These are phyloP conservation scores for Octodonta nipae DNA, from an alignment of 2,888 invertebrate genomes.

Conservation along the genomic window DNA sequence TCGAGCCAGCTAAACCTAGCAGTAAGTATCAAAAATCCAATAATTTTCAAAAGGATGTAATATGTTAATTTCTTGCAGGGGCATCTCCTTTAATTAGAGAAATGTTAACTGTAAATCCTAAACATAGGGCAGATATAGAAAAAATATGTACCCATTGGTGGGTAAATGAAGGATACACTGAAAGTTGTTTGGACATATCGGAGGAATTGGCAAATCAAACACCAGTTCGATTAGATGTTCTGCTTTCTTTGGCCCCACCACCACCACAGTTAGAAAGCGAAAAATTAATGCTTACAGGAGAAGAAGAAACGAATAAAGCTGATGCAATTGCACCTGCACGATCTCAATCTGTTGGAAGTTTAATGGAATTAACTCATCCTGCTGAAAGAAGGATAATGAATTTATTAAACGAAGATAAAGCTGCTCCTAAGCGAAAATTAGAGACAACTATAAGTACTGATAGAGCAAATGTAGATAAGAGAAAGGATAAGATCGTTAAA, in stretches of 20 bases:
- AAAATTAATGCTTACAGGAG: conserved; percentile 55
- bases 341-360: conserved; percentile 57
- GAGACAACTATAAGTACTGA: conserved; percentile 63
- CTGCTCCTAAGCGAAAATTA: conserved; percentile 60
- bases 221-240: conserved; percentile 64
- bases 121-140: conserved; percentile 78
- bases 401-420: conserved; percentile 46
- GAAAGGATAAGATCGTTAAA: conserved; percentile 48
- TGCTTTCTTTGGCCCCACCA: conserved; percentile 74
- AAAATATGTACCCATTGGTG: conserved; percentile 95
- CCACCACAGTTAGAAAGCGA: conserved; percentile 59
- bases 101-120: conserved; percentile 86
- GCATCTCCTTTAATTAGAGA: conserved; percentile 88
- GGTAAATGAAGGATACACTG: conserved; percentile 78
- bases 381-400: conserved; percentile 63
- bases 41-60: background rate
- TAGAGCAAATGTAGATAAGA: conserved; percentile 36
- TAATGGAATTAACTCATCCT: conserved; percentile 56
- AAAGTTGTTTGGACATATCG: conserved; percentile 71
- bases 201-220: conserved; percentile 83
- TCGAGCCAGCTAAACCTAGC: conserved; percentile 87
- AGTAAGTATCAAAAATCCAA: conserved; percentile 49
- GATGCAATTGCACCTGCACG: conserved; percentile 35
- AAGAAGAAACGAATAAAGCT: conserved; percentile 24
- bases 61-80: conserved; percentile 43